Conservation (phyloP, 2,888 invertebrate genomes). For the Ormyrus rosae region DNA sequence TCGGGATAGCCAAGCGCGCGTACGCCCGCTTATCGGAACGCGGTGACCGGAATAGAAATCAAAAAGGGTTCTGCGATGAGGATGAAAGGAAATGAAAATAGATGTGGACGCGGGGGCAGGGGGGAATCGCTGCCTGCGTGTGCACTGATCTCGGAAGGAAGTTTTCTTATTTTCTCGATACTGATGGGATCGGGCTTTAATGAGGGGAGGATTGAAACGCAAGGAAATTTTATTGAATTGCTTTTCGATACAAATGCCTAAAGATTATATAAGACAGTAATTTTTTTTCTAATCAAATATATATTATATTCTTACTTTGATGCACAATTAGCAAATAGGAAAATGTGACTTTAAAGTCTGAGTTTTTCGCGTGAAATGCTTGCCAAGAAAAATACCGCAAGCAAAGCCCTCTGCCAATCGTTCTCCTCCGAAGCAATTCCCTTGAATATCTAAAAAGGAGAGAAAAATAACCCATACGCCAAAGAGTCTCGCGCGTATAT, state of each 20-base stretch:
- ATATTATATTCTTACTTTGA: too few species aligned
- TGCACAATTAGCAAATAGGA: too few species aligned
- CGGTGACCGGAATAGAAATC: constrained; percentile 49
- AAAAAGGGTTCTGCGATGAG: constrained; percentile 36
- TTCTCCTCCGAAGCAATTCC: constrained; percentile 66
- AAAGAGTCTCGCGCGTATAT: background rate
- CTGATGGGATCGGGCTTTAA: background rate
- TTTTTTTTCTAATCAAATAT: too few species aligned
- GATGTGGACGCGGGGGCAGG: constrained; percentile 24
- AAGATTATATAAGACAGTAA: too few species aligned
- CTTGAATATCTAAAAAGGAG: constrained; percentile 61
- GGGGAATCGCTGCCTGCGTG: background rate
- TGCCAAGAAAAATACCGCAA: constrained; percentile 67
- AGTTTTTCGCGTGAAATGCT: constrained; percentile 51
- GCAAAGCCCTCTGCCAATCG: constrained; percentile 70
- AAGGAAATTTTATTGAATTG: background rate
- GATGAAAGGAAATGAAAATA: constrained; percentile 47
- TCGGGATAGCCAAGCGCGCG: constrained; percentile 69
- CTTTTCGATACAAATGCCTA: too few species aligned
- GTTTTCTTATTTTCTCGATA: constrained; percentile 30
- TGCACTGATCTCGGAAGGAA: background rate
- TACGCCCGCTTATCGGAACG: constrained; percentile 38
- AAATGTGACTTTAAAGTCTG: too few species aligned
- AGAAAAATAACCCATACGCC: constrained; percentile 13
- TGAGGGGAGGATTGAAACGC: background rate